phyloP scores from a whole-genome alignment of 2,888 invertebrate species.

The Tetropium fuscum region DNA sequence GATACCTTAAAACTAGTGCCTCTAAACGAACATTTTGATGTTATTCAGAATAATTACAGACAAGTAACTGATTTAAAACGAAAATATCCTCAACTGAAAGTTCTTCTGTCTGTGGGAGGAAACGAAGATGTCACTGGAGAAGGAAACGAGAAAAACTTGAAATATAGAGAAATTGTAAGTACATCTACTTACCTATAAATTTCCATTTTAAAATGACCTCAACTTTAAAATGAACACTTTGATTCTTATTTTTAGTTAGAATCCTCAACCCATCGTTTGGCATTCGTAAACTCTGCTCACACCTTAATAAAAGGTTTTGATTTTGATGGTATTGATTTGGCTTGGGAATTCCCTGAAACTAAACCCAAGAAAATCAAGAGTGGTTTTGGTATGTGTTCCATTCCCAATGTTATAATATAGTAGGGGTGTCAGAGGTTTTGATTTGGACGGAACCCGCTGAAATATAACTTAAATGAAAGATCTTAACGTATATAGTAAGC shows the following conservation, averaged over 20 bases:
- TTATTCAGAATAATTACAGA: constrained; percentile 81
- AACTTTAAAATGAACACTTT: too few species aligned
- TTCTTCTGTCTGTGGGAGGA: constrained; percentile 83
- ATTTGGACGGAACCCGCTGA: background rate
- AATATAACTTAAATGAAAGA: background rate
- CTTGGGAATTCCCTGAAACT: constrained; percentile 86
- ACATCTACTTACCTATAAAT: background rate
- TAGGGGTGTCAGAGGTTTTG: background rate
- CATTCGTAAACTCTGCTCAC: constrained; percentile 83
- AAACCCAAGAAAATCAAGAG: constrained; percentile 79
- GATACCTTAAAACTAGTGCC: constrained; percentile 78
- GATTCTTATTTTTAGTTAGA: constrained; percentile 71
- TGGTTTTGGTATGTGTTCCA: constrained; percentile 50
- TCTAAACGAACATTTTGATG: constrained; percentile 79
- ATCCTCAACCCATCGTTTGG: constrained; percentile 77
- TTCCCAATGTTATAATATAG: too few species aligned
- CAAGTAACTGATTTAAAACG: constrained; percentile 78
- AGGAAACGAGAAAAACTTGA: constrained; percentile 68
- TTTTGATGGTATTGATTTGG: constrained; percentile 89
- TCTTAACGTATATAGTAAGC: too few species aligned
- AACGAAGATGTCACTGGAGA: constrained; percentile 75
- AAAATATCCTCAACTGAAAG: constrained; percentile 77
- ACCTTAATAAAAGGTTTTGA: constrained; percentile 80
- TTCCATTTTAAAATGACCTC: too few species aligned
- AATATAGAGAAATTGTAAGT: constrained; percentile 78